Conservation (phyloP, 1,140 invertebrate genomes). For the Atopsyche davidsoni region DNA sequence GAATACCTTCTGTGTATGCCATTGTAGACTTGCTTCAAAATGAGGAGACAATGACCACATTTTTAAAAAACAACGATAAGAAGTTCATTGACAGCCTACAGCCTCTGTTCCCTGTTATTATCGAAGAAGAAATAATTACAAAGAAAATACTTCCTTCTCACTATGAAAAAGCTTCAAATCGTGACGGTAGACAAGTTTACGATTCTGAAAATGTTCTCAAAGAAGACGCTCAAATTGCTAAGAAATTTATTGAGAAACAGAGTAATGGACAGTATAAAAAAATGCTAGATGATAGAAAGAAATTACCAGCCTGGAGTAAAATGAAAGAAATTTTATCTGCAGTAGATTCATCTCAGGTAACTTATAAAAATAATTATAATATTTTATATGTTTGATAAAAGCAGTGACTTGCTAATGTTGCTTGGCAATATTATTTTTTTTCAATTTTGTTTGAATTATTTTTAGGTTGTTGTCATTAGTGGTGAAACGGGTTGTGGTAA, state of each 20-base stretch:
- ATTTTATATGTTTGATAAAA: neutral
- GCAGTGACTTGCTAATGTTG: neutral
- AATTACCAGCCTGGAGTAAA: slow-evolving; percentile 63
- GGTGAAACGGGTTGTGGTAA: slow-evolving; percentile 88
- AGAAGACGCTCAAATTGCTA: slow-evolving; percentile 55
- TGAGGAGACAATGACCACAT: slow-evolving; percentile 57
- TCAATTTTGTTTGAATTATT: slow-evolving; percentile 1
- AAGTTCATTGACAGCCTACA: slow-evolving; percentile 49
- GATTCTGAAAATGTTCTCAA: slow-evolving; percentile 49
- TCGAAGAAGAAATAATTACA: slow-evolving; percentile 34
- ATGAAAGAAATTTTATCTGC: slow-evolving; percentile 59
- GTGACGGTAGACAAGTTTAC: slow-evolving; percentile 45
- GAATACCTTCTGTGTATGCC: slow-evolving; percentile 61
- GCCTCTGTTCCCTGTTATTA: slow-evolving; percentile 40
- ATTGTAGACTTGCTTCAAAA: slow-evolving; percentile 63
- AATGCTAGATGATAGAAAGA: slow-evolving; percentile 55
- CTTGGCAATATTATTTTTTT: neutral
- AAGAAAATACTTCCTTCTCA: slow-evolving; percentile 48
- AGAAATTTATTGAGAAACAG: slow-evolving; percentile 53
- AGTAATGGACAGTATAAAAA: slow-evolving; percentile 55
- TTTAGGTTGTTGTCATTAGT: slow-evolving; percentile 67
- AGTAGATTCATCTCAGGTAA: slow-evolving; percentile 55
- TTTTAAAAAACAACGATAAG: slow-evolving; percentile 50
- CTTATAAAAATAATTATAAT: slow-evolving; percentile 5
- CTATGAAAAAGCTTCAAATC: slow-evolving; percentile 53